These are phyloP conservation scores for Athene noctua DNA, from an alignment of 2,113 vertebrate genomes.

Conservation along the genomic window DNA sequence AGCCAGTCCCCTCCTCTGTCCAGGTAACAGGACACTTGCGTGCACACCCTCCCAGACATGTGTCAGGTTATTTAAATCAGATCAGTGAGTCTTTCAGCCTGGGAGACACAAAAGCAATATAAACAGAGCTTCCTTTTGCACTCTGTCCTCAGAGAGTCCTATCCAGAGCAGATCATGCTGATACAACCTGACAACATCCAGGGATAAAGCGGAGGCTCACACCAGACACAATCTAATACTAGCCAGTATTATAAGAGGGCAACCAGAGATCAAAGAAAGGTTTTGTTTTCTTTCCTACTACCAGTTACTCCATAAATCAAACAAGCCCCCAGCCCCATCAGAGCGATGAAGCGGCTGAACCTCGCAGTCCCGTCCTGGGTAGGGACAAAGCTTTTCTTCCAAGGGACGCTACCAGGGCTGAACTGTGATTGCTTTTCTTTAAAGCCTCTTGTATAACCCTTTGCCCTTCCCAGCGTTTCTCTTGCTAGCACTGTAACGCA, in stretches of 20 bases:
- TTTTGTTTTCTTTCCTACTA: background rate
- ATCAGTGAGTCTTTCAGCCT: background rate
- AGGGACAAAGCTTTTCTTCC: background rate
- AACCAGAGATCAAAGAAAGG: constrained; percentile 44
- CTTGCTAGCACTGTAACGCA: background rate
- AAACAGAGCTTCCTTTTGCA: constrained; percentile 25
- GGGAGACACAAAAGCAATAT: constrained; percentile 14
- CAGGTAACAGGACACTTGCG: background rate
- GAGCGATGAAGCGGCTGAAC: rapidly evolving
- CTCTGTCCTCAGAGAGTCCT: constrained; percentile 60
- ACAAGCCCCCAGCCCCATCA: background rate
- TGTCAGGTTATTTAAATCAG: constrained; percentile 16
- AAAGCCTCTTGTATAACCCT: constrained; percentile 23
- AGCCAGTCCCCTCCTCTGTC: background rate
- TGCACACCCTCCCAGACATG: background rate
- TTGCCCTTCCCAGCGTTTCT: background rate
- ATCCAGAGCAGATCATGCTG: constrained; percentile 62
- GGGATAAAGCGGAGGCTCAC: constrained; percentile 60
- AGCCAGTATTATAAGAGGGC: constrained; percentile 19
- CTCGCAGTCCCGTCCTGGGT: rapidly evolving
- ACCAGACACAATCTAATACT: constrained; percentile 23
- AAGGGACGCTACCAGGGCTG: background rate
- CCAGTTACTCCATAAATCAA: background rate
- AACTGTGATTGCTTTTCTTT: background rate
- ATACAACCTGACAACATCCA: constrained; percentile 65